Evolutionary conservation across 1,140 invertebrate genomes (phyloP).

Genomic region (Teleogryllus occipitalis): DNA sequence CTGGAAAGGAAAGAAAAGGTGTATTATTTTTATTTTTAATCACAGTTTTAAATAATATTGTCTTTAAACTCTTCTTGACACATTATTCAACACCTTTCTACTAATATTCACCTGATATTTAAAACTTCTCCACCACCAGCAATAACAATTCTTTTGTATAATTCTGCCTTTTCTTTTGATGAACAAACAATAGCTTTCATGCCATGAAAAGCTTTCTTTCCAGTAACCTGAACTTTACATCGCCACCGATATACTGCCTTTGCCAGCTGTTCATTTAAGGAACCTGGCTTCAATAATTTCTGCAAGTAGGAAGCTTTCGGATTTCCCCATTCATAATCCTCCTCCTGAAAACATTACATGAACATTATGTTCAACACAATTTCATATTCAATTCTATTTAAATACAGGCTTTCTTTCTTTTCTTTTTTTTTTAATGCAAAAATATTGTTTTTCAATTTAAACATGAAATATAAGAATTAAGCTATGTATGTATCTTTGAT

Average conservation of each 20-base stretch:
- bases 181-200: constrained; percentile 63
- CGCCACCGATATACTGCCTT: constrained; percentile 53
- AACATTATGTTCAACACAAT: no score
- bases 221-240: constrained; percentile 34
- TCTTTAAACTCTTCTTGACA: no score
- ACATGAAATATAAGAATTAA: no score
- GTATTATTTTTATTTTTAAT: background rate
- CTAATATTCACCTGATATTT: constrained; percentile 39
- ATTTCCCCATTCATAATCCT: constrained; percentile 69
- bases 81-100: no score
- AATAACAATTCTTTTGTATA: constrained; percentile 57
- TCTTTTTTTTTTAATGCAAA: no score
- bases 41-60: no score
- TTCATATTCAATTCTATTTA: no score
- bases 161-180: constrained; percentile 47
- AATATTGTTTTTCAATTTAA: no score
- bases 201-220: constrained; percentile 53
- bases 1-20: constrained; percentile 24
- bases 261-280: constrained; percentile 37
- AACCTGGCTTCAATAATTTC: constrained; percentile 41
- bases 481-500: no score
- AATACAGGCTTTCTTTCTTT: no score
- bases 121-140: constrained; percentile 63
- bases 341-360: constrained; percentile 47
- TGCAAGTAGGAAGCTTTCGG: constrained; percentile 40